These are phyloP conservation scores for Geotrypetes seraphini DNA, from an alignment of 2,797 vertebrate species.

Conservation along the genomic window DNA sequence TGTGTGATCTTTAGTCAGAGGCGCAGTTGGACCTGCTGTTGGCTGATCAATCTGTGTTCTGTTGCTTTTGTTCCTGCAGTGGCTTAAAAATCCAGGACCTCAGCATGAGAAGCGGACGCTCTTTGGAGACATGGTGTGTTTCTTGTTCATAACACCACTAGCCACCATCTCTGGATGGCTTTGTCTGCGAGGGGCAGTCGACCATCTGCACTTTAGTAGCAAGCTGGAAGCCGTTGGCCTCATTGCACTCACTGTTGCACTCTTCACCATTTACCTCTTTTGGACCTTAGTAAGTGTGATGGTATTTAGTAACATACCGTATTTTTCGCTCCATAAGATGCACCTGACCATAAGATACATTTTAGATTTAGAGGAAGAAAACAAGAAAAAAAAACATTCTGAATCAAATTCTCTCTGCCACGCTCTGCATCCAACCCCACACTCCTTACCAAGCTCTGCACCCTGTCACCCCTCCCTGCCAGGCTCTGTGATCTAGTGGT, in stretches of 20 bases:
- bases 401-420: no score
- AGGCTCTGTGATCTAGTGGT: no score
- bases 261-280: constrained; percentile 83
- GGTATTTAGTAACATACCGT: not conserved
- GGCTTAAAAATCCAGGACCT: constrained; percentile 65
- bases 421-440: no score
- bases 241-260: constrained; percentile 74
- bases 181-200: constrained; percentile 71
- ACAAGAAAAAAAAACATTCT: no score
- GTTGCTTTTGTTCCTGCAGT: constrained; percentile 44
- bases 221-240: constrained; percentile 74
- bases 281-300: constrained; percentile 70
- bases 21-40: no score
- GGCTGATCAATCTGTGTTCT: no score
- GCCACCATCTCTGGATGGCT: constrained; percentile 76
- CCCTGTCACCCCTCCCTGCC: no score
- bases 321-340: no score
- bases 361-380: no score
- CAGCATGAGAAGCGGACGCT: constrained; percentile 72
- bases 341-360: no score
- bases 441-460: no score
- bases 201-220: constrained; percentile 76
- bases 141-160: constrained; percentile 75
- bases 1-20: no score
- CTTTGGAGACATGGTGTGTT: constrained; percentile 76